Percentiles rank a stretch among this genome's conserved stretches.
These are phyloP conservation scores for Gisinianus flammeolus DNA, from an alignment of 2,888 invertebrate genomes.

Conservation along the genomic window DNA sequence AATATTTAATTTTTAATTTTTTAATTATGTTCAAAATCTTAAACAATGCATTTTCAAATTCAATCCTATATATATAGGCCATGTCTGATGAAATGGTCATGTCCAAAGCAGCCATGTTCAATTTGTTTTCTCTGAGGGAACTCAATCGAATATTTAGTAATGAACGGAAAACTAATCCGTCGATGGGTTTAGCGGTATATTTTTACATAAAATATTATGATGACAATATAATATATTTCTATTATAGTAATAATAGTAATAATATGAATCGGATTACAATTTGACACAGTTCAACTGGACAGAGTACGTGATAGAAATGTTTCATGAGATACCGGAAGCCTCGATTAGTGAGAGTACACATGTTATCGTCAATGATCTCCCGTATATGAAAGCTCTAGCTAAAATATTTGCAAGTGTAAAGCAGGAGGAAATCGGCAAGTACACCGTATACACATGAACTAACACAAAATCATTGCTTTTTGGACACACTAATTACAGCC, in stretches of 20 bases:
- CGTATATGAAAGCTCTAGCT: slow-evolving; percentile 50
- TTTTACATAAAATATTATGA: too few relatives aligned
- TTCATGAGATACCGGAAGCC: slow-evolving; percentile 47
- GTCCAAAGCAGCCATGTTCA: slow-evolving; percentile 35
- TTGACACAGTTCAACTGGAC: slow-evolving; percentile 57
- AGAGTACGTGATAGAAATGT: slow-evolving; percentile 52
- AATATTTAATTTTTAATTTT: neutral
- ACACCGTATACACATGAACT: too few relatives aligned
- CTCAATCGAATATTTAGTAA: slow-evolving; percentile 24
- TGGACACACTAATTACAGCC: neutral
- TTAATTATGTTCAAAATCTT: neutral
- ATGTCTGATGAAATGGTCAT: slow-evolving; percentile 24
- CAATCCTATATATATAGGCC: slow-evolving; percentile 9
- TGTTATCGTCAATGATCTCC: slow-evolving; percentile 55
- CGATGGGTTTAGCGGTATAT: neutral
- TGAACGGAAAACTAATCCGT: neutral
- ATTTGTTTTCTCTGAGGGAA: slow-evolving; percentile 35
- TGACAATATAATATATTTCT: too few relatives aligned
- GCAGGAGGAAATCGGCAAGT: slow-evolving; percentile 48
- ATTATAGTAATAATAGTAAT: neutral
- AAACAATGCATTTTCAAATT: too few relatives aligned
- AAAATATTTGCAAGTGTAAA: slow-evolving; percentile 45
- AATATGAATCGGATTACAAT: neutral
- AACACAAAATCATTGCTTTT: too few relatives aligned
- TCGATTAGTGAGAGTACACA: slow-evolving; percentile 47